A percentile compares a stretch with the other conserved stretches of the same genome.
These are phyloP conservation scores for Himalopsyche kuldschensis DNA, from an alignment of 2,888 invertebrate species.

Conservation along the genomic window DNA sequence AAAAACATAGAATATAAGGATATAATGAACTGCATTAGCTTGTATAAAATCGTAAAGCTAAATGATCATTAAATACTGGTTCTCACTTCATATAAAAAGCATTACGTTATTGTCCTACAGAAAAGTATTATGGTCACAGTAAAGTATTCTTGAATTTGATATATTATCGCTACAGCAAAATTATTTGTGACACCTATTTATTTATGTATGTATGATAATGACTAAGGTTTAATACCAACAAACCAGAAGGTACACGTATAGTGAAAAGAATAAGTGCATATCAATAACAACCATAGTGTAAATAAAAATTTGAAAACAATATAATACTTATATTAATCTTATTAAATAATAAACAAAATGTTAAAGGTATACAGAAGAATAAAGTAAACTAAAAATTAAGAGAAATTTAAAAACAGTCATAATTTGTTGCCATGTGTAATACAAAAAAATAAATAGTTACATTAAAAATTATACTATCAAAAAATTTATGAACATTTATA, in stretches of 20 bases:
- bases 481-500: too few species aligned
- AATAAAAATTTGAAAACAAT: too few species aligned
- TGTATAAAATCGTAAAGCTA: background rate
- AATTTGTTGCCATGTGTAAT: too few species aligned
- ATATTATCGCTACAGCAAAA: background rate
- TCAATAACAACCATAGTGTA: too few species aligned
- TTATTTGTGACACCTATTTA: background rate
- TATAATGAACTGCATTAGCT: too few species aligned
- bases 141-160: background rate
- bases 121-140: background rate
- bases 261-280: background rate
- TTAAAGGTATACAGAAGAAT: too few species aligned
- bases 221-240: background rate
- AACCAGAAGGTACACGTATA: background rate
- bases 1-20: background rate
- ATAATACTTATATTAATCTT: too few species aligned
- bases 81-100: background rate
- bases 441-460: too few species aligned
- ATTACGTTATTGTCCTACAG: background rate
- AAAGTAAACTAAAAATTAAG: too few species aligned
- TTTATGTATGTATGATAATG: background rate
- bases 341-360: too few species aligned
- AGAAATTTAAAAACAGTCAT: too few species aligned
- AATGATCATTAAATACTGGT: background rate
- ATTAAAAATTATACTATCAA: too few species aligned